Evolutionary conservation across 2,888 invertebrate genomes (phyloP).

Genomic region (Coleophora flavipennella): DNA sequence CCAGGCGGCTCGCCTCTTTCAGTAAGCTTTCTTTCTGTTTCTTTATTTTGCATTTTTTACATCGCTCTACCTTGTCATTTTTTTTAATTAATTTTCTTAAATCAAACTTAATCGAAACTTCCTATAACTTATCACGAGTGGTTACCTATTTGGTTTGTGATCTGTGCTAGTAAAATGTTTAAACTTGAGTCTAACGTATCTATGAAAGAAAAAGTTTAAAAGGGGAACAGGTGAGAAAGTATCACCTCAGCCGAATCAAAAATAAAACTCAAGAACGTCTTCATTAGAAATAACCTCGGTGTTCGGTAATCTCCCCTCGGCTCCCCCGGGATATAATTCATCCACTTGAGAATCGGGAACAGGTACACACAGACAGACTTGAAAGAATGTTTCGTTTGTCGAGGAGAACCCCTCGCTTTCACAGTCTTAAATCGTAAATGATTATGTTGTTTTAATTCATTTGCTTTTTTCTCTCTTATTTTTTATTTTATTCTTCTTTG

Average conservation of each 20-base stretch:
- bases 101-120: constrained; percentile 15
- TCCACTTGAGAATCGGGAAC: constrained; percentile 68
- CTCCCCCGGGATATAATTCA: constrained; percentile 67
- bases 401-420: constrained; percentile 57
- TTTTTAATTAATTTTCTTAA: constrained; percentile 18
- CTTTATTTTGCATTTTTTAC: constrained; percentile 54
- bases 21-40: constrained; percentile 71
- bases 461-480: constrained; percentile 58
- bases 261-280: constrained; percentile 58
- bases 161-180: too few species aligned
- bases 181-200: too few species aligned
- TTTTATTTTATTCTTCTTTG: constrained; percentile 55
- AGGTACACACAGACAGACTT: constrained; percentile 65
- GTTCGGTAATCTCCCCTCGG: constrained; percentile 40
- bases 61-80: constrained; percentile 21
- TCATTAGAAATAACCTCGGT: constrained; percentile 58
- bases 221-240: constrained; percentile 46
- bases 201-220: neutral
- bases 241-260: constrained; percentile 50
- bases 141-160: too few species aligned
- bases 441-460: constrained; percentile 72
- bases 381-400: constrained; percentile 66
- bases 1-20: constrained; percentile 69
- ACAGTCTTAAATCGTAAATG: constrained; percentile 64
- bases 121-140: too few species aligned